Base-by-base conservation (phyloP, 2,888 invertebrate species). In the Lapara coniferarum region DNA sequence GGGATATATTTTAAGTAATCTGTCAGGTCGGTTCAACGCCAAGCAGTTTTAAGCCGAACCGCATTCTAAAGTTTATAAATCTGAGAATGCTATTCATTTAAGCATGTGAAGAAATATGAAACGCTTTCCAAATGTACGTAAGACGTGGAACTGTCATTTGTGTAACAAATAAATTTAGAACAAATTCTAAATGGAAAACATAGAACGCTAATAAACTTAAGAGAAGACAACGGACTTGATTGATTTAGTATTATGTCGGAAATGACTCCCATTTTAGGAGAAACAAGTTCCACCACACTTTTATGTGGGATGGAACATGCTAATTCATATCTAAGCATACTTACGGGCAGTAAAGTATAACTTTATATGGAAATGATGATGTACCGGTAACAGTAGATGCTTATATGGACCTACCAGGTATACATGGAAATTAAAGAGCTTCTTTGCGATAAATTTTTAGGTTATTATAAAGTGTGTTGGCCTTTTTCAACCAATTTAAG, bases 1-100 rank as follows among this genome's bases (percentile, higher is more conserved):
- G 37, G 46, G 49, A 13, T 16, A 25, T 63, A 63, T 63, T 63
- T 63, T 49, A 63, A 63, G 63, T 25, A 49, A 63, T 63, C 63
- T 63, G 63, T 49, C 63, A 49, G 8, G 0, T 49, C 13, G 63
- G 63, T 19, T 19, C 19, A 63, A 49, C 59, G 46, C 3, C 16
- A 5, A 37, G n/a, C 55, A 12, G 55, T 37, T 57, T 56, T 57
- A 19, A 16, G 59, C 13, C 63, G 56, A 49, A 46, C 59, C 46
- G 12, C 46, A 13, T 49, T 46, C 19, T 49, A 46, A 19, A 46
- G 19, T 49, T 46, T 49, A 46, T 59, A 12, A 16, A 59, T 59
- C 10, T 44, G 56, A 8, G 0, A 56, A 44, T 16, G 8, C 5
- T 53, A 53, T n/a, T 16, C 3, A 16, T 16, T 53, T 53, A 7